Base-by-base conservation (phyloP, 1,140 invertebrate species). In the Bombus polaris region DNA sequence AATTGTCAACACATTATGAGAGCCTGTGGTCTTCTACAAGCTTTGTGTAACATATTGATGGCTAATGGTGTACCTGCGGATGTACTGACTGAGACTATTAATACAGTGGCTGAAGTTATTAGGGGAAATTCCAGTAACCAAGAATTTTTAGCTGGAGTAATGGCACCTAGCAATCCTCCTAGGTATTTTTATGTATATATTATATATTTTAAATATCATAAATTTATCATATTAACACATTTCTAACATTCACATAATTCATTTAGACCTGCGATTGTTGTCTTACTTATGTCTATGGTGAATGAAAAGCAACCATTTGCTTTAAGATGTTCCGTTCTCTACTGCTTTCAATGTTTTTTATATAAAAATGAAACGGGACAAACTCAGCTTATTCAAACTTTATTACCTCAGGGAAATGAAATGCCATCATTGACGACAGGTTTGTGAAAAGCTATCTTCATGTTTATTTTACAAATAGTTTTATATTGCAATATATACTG, bases 271-370 rank as follows among this genome's bases (percentile, higher is more conserved):
- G 98, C 98, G 1, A 97, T 99, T 73, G 97, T 99, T 1, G 98
- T 99, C 68, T 95, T 99, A 15, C 94, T 99, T 22, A 99, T 99
- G 98, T 99, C 99, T 0, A 99, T 99, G 98, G 98, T 99, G 5
- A 99, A 99, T 94, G 99, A 99, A 92, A 99, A 99, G 93, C 99
- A 99, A 94, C 97, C 98, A 25, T 98, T 99, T 93, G 95, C 96
- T 15, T 94, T 99, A 77, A 97, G 99, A 78, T 99, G 98, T 95
- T 97, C 99, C 1, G 98, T 99, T 18, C 96, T 99, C 1, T 99
- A 99, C 94, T 99, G 98, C 93, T 99, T 99, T 94, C 97, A 99
- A 95, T 99, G 98, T 94, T 99, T 98, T 93, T 95, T 99, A 0
- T 99, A 98, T 93, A 98, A 98, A 95, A 99, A 99, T 95, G 98